A percentile compares a stretch with the other conserved stretches of the same genome.
Conservation (phyloP, 2,888 invertebrate genomes). For the Erebia ligea region DNA sequence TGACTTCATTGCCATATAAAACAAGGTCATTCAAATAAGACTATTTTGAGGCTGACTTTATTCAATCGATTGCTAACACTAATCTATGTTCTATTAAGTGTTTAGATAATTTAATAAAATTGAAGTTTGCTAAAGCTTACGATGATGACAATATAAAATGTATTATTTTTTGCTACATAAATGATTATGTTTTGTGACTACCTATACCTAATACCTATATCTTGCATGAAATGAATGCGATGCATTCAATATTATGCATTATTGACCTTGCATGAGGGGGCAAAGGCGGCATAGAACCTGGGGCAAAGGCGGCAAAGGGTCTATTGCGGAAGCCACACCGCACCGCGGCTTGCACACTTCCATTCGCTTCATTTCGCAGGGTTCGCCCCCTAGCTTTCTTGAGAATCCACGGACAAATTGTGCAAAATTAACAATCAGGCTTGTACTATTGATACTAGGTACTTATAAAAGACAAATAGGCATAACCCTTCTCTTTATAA, state of each 20-base stretch:
- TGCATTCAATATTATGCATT: no score
- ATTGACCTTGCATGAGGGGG: no score
- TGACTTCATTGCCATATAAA: constrained; percentile 16
- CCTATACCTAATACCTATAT: not conserved
- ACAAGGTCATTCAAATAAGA: constrained; percentile 17
- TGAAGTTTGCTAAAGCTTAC: not conserved
- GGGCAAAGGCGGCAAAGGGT: no score
- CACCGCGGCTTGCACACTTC: no score
- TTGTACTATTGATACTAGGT: no score
- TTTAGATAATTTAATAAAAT: constrained; percentile 11
- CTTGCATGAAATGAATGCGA: no score
- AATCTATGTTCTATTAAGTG: constrained; percentile 14
- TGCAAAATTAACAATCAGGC: no score
- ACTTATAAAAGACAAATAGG: not conserved
- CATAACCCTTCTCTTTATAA: no score
- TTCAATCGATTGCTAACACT: constrained; percentile 9
- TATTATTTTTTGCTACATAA: not conserved
- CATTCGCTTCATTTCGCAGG: no score
- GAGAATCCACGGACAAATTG: not conserved
- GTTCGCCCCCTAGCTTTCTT: no score
- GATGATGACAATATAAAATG: not conserved
- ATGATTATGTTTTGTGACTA: not conserved
- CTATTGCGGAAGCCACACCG: no score
- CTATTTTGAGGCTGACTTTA: constrained; percentile 1
- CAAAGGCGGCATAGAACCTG: no score